Base-by-base conservation (phyloP, 1,140 invertebrate genomes). In the Galleria mellonella region DNA sequence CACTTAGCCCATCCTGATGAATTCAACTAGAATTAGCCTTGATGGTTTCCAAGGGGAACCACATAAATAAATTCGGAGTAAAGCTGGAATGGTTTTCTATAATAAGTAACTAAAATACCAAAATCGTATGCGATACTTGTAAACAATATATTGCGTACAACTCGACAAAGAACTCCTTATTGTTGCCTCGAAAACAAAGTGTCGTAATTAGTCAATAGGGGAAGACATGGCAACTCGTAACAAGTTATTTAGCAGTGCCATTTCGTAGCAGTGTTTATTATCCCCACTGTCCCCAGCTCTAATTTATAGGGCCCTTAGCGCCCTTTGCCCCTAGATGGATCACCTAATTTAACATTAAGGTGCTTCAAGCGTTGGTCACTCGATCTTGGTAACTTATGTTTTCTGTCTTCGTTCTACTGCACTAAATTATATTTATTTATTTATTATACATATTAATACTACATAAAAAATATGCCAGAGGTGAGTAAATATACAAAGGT, bases 311-410 rank as follows among this genome's bases (percentile, higher is more conserved):
- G 60, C 73, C 70, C 72, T 75, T 76, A 72, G 54, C 72, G 64
- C 72, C 77, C 74, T 75, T 68, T 71, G 62, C 47, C 53, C 62
- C 63, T 49, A 74, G 77, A 82, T 75, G 75, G 72, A 82, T 82
- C 67, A 61, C 75, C 77, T 79, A 79, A 83, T 83, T 83, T 75
- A 72, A 75, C 72, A 77, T 79, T 76, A 76, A 74, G 71, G 69
- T 66, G 56, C 35, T 43, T 6, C 17, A 23, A 23, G 17, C 17
- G 17, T 6, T 23, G 17, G 17, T 23, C 37, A 45, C 61, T 57
- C 56, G 61, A 52, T 53, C 51, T 39, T 66, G 62, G 65, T 72
- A 65, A 63, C 58, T 66, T 64, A 62, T 63, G 47, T 45, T 46
- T 43, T 10, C 17, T 31, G 23, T 7, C 28, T 35, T 43, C 35